These are phyloP conservation scores for Lonchura striata DNA, from an alignment of 2,113 vertebrate genomes.

Conservation along the genomic window DNA sequence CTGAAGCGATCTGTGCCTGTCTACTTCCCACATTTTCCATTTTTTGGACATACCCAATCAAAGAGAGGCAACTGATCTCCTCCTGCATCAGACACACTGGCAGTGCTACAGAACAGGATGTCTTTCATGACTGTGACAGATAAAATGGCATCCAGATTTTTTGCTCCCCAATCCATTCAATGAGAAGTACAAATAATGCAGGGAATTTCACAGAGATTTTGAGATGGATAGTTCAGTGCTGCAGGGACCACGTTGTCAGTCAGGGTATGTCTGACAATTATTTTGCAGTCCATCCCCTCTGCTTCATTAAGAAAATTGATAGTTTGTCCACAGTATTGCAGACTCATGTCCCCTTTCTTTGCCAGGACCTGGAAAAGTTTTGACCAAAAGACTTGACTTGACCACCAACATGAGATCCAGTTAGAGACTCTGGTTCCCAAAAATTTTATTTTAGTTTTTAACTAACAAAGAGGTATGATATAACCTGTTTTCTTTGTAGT, in stretches of 20 bases:
- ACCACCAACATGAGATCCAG: neutral
- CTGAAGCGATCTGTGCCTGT: neutral
- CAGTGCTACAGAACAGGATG: neutral
- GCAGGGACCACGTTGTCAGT: rapidly evolving
- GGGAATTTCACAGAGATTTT: neutral
- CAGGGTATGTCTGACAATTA: neutral
- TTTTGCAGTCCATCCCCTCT: neutral
- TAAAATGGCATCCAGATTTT: neutral
- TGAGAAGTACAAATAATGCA: neutral
- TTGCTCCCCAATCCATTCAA: neutral
- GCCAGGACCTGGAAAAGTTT: neutral
- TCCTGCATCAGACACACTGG: neutral
- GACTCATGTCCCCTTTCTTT: rapidly evolving
- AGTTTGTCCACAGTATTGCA: neutral
- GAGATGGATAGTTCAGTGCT: neutral
- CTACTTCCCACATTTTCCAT: neutral
- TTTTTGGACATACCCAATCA: neutral
- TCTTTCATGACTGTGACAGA: neutral
- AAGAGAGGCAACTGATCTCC: neutral
- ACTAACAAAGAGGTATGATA: neutral
- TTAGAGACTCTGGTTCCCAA: neutral
- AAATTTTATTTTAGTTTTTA: neutral
- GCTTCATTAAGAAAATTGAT: neutral
- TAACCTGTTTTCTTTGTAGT: neutral
- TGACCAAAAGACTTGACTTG: neutral